Percentiles rank a stretch among this genome's conserved stretches.
Evolutionary conservation across 2,113 vertebrate species (phyloP).

Genomic region (Carollia perspicillata): DNA sequence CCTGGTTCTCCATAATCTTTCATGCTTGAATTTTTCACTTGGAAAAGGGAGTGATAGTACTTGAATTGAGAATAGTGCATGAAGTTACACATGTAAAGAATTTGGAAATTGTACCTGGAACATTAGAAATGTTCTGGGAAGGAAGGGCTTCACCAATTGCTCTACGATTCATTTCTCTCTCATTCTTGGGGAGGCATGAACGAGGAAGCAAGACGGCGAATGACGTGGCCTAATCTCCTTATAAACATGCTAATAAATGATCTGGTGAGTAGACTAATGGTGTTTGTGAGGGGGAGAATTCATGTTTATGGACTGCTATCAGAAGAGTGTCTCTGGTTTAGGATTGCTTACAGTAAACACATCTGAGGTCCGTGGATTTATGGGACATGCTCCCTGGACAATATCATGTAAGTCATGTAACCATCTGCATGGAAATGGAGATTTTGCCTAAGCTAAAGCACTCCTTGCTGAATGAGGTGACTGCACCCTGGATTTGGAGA

Average conservation of each 20-base stretch:
- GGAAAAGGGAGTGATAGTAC: conserved; percentile 5
- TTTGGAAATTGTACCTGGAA: neutral
- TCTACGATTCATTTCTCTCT: neutral
- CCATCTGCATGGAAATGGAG: conserved; percentile 8
- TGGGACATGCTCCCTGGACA: neutral
- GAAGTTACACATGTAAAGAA: neutral
- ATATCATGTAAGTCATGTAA: neutral
- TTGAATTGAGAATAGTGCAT: neutral
- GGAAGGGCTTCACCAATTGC: neutral
- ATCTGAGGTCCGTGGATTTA: neutral
- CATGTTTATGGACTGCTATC: neutral
- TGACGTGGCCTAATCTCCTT: neutral
- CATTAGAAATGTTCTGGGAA: neutral
- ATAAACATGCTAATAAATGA: conserved; percentile 9
- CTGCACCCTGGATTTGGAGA: neutral
- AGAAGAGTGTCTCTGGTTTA: neutral
- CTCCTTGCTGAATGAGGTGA: neutral
- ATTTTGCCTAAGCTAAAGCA: neutral
- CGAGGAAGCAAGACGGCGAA: neutral
- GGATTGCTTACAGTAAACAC: conserved; percentile 23
- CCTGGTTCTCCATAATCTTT: neutral
- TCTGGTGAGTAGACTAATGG: neutral
- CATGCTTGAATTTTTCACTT: conserved; percentile 18
- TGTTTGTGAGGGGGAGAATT: neutral
- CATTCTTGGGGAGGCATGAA: neutral